phyloP scores from a whole-genome alignment of 35 echinoderm and acorn worm species.

The Heliocidaris tuberculata region DNA sequence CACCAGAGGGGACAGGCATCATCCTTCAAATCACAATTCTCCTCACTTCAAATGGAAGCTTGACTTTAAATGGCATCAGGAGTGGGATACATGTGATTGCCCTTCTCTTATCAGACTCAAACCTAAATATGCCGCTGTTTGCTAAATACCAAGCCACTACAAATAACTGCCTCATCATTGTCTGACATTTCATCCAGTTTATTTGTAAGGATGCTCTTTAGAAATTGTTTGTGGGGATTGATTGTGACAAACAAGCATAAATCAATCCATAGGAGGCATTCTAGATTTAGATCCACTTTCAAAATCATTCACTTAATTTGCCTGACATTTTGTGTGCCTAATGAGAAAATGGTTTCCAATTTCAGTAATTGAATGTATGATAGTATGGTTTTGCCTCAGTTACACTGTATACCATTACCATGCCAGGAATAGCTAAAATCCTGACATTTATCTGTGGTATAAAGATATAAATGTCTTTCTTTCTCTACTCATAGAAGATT shows the following conservation, averaged over 20 bases:
- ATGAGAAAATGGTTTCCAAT: constrained; percentile 13
- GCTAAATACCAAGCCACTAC: background rate
- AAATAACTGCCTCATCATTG: background rate
- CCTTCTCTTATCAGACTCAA: background rate
- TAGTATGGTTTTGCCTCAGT: background rate
- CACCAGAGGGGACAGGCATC: background rate
- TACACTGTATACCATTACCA: too few species aligned
- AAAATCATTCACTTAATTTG: background rate
- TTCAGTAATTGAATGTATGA: background rate
- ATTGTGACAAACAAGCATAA: background rate
- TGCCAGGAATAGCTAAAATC: too few species aligned
- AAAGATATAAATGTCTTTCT: too few species aligned
- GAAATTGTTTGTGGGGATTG: background rate
- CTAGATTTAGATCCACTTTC: background rate
- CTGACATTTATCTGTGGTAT: too few species aligned
- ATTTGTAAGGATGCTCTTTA: background rate
- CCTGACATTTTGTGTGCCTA: background rate
- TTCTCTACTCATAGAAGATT: too few species aligned
- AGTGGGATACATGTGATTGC: background rate
- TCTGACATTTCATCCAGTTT: background rate
- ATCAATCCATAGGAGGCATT: background rate
- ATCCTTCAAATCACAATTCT: background rate
- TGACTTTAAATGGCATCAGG: background rate
- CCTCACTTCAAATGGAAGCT: background rate
- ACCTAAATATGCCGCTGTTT: background rate